Evolutionary conservation across 2,888 invertebrate species (phyloP).

Genomic region (Priocnemis perturbator): DNA sequence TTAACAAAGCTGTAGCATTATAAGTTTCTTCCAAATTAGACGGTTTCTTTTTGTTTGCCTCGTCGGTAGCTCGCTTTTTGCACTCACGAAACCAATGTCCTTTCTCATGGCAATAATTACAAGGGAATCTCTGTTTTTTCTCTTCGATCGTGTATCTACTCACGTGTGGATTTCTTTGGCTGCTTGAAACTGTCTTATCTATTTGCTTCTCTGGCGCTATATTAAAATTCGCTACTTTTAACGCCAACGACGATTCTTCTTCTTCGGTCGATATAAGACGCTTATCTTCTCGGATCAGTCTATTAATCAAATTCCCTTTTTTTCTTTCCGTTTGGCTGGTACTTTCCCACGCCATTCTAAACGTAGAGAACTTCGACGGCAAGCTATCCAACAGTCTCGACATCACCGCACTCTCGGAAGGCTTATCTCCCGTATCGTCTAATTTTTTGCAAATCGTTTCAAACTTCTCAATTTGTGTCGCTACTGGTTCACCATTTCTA

Average conservation of each 20-base stretch:
- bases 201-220: too few species aligned
- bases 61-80: slow-evolving; percentile 16
- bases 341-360: slow-evolving; percentile 33
- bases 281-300: slow-evolving; percentile 22
- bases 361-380: slow-evolving; percentile 22
- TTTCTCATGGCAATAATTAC: too few species aligned
- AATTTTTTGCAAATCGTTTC: slow-evolving; percentile 33
- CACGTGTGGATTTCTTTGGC: neutral
- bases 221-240: neutral
- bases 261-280: slow-evolving; percentile 6
- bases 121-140: slow-evolving; percentile 17
- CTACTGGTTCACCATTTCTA: slow-evolving; percentile 19
- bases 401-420: slow-evolving; percentile 13
- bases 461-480: slow-evolving; percentile 27
- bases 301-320: slow-evolving; percentile 13
- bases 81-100: slow-evolving; percentile 36
- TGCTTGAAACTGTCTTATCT: too few species aligned
- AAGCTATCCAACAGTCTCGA: slow-evolving; percentile 19
- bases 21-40: slow-evolving; percentile 6
- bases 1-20: slow-evolving; percentile 7
- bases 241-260: slow-evolving; percentile 15
- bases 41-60: slow-evolving; percentile 7
- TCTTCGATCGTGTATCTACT: slow-evolving; percentile 16
- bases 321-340: slow-evolving; percentile 16
- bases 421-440: slow-evolving; percentile 14